A percentile compares a stretch with the other conserved stretches of the same genome.
Evolutionary conservation across 2,113 vertebrate species (phyloP).

Genomic region (Oncorhynchus clarkii): DNA sequence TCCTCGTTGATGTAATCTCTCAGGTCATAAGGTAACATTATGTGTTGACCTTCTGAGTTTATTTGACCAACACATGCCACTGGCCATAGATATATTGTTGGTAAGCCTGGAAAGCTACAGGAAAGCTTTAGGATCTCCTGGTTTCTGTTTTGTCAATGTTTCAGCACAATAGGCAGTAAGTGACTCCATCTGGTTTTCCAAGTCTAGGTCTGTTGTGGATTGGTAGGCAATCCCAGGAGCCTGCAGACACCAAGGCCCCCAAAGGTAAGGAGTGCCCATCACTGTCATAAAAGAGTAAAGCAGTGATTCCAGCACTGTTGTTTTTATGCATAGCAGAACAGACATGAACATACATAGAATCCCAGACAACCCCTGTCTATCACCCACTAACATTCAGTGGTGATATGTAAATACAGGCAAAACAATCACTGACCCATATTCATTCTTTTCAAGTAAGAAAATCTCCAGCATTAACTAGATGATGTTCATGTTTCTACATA

Average conservation of each 20-base stretch:
- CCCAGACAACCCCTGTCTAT: background rate
- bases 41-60: background rate
- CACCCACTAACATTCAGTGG: background rate
- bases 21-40: background rate
- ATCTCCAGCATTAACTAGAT: background rate
- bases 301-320: background rate
- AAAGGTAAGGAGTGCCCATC: background rate
- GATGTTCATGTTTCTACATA: background rate
- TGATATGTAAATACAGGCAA: background rate
- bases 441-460: background rate
- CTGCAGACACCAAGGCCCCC: background rate
- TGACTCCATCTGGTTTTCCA: slow-evolving; percentile 3
- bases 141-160: slow-evolving; percentile 8
- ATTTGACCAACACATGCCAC: background rate
- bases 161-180: background rate
- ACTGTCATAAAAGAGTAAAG: slow-evolving; percentile 2
- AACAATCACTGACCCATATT: background rate
- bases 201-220: slow-evolving; percentile 2
- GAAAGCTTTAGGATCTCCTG: background rate
- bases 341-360: background rate
- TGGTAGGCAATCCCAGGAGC: background rate
- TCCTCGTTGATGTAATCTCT: background rate
- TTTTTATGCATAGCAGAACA: too few relatives aligned
- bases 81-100: background rate
- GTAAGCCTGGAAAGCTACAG: background rate